Evolutionary conservation across 2,797 vertebrate genomes (phyloP).

Genomic region (Sebastes diaconus): DNA sequence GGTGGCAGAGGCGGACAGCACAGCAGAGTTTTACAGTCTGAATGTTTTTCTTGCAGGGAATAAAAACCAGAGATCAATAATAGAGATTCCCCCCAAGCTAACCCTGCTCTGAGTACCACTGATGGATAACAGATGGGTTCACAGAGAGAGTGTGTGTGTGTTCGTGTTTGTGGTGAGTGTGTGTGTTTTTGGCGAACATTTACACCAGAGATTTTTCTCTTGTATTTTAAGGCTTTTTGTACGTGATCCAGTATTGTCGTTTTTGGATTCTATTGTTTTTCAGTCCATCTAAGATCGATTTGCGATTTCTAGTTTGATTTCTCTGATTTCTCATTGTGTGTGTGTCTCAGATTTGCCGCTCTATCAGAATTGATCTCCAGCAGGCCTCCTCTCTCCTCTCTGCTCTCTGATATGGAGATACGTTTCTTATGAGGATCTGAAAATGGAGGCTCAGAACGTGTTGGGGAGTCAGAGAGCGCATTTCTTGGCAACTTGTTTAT

Average conservation of each 20-base stretch:
- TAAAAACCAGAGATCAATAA: constrained; percentile 71
- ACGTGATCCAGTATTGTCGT: constrained; percentile 21
- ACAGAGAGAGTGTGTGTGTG: constrained; percentile 30
- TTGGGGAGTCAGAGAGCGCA: constrained; percentile 54
- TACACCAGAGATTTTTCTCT: constrained; percentile 9
- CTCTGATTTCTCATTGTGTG: background rate
- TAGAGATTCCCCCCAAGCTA: constrained; percentile 54
- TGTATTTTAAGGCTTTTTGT: background rate
- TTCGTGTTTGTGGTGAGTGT: background rate
- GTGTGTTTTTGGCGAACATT: constrained; percentile 26
- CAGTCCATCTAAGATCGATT: constrained; percentile 39
- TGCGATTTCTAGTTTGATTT: constrained; percentile 28
- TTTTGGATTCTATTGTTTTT: constrained; percentile 15
- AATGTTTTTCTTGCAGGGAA: constrained; percentile 52
- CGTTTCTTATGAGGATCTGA: constrained; percentile 48
- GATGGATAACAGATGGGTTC: constrained; percentile 76
- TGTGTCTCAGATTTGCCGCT: background rate
- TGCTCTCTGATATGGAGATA: constrained; percentile 36
- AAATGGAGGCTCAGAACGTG: constrained; percentile 52
- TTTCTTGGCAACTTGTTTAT: constrained; percentile 69
- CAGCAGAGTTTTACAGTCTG: constrained; percentile 44
- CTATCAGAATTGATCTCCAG: constrained; percentile 37
- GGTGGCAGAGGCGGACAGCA: constrained; percentile 23
- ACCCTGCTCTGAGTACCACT: constrained; percentile 54
- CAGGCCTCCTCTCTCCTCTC: background rate